Conservation (phyloP, 2,113 vertebrate genomes). For the Cebidichthys violaceus region DNA sequence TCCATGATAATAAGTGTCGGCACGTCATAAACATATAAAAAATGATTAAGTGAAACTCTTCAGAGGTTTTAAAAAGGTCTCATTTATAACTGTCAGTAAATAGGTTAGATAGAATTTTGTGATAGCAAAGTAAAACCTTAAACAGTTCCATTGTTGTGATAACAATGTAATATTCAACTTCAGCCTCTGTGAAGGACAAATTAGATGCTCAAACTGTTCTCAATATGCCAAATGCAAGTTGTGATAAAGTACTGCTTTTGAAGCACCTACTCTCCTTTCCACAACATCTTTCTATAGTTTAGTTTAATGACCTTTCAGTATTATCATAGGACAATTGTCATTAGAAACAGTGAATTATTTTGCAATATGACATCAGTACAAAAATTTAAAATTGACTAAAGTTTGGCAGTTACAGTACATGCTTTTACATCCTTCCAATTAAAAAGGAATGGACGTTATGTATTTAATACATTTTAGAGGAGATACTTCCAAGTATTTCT, state of each 20-base stretch:
- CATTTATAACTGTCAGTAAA: conserved; percentile 5
- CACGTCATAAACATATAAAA: conserved; percentile 31
- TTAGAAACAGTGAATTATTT: background rate
- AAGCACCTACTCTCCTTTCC: conserved; percentile 61
- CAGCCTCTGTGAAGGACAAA: conserved; percentile 50
- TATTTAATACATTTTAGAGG: background rate
- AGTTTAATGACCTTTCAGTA: background rate
- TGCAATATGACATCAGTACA: background rate
- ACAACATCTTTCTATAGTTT: background rate
- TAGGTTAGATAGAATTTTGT: conserved; percentile 7
- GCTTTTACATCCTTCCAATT: conserved; percentile 7
- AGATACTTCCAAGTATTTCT: background rate
- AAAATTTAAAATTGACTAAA: background rate
- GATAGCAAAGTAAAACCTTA: background rate
- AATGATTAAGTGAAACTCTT: conserved; percentile 20
- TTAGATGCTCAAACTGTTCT: conserved; percentile 55
- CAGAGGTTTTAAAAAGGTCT: conserved; percentile 12
- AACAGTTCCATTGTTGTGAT: conserved; percentile 37
- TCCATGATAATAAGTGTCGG: conserved; percentile 43
- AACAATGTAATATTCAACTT: conserved; percentile 40
- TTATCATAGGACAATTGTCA: background rate
- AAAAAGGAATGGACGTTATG: background rate
- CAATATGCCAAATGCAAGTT: conserved; percentile 60
- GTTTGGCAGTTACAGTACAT: background rate
- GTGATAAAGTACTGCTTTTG: conserved; percentile 62